Base-by-base conservation (phyloP, 2,113 vertebrate species). In the Ceyx cyanopectus region DNA sequence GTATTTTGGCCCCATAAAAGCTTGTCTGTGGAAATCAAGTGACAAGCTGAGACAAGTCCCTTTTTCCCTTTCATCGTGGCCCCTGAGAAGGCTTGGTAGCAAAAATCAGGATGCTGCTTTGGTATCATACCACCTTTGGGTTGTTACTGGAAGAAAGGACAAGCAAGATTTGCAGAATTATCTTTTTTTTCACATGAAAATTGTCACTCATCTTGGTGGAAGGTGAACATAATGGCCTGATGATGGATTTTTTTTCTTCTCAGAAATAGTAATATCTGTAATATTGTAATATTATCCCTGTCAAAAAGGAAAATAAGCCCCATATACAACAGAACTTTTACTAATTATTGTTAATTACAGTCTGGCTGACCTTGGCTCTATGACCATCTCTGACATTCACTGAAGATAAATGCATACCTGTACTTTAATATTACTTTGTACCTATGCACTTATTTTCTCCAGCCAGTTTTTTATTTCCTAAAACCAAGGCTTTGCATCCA, bases 71-170 rank as follows among this genome's bases (percentile, higher is more conserved):
- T 73, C 51, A 76, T 41, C 6, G 3, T 79, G 86, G 85, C 12
- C 95, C 97, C 41, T 32, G 91, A 82, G 94, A 81, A 40, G 77
- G 63, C 7, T 26, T 65, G 43, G 8, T 95, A 65, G 32, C 91
- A 98, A 77, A 98, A 98, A 89, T 98, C 97, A 2, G 96, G 98
- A 37, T 96, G 78, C 61, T 95, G 92, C 45, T 95, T 95, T 87
- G 94, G 94, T 97, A 29, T 96, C 63, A 17, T 12, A 10, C 89
- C n/a, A 12, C n/a, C 46, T 72, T 66, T 41, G 60, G 4, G 60
- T 50, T 92, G 85, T 83, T 76, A 92, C 77, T 91, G 53, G 68
- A 89, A 94, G 11, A 66, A 79, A 51, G 82, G 81, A 37, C 96
- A 74, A 24, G 89, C 75, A 85, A 97, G 91, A 43, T 72, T 92